These are phyloP conservation scores for Xenotilapia leptura DNA, from an alignment of 2,113 vertebrate species.

Conservation along the genomic window DNA sequence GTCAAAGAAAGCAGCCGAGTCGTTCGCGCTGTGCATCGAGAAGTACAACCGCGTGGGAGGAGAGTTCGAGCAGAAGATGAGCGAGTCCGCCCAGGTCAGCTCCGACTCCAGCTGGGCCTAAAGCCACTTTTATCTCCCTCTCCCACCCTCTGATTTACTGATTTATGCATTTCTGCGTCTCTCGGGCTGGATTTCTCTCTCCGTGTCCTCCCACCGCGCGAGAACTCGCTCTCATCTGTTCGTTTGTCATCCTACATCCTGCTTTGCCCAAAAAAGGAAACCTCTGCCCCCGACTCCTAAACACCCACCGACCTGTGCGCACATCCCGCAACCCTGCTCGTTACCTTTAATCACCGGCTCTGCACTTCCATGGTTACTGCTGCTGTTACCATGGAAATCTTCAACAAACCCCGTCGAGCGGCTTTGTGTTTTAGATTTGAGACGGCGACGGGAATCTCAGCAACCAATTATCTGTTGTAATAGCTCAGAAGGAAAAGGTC, in stretches of 20 bases:
- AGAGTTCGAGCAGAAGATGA: slow-evolving; percentile 93
- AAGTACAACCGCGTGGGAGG: slow-evolving; percentile 85
- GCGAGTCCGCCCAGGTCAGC: slow-evolving; percentile 84
- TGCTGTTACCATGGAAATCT: slow-evolving; percentile 63
- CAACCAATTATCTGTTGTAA: slow-evolving; percentile 21
- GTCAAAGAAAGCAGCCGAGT: slow-evolving; percentile 84
- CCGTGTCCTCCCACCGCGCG: not conserved
- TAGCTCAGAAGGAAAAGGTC: not conserved
- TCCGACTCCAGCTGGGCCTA: not conserved
- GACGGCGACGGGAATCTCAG: slow-evolving; percentile 29
- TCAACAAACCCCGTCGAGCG: slow-evolving; percentile 27
- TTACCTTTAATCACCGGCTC: slow-evolving; percentile 49
- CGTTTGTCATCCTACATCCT: not conserved
- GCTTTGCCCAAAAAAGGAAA: slow-evolving; percentile 10
- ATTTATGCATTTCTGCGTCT: not conserved
- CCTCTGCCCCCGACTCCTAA: not conserved
- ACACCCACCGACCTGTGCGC: not conserved
- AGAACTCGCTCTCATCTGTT: not conserved
- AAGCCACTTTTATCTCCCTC: not conserved
- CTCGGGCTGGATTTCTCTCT: not conserved
- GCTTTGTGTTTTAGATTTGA: slow-evolving; percentile 39
- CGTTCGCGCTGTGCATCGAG: slow-evolving; percentile 78
- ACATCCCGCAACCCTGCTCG: slow-evolving; percentile 4
- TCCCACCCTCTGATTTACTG: not conserved
- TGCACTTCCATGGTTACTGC: slow-evolving; percentile 55